Conservation (phyloP, 2,888 invertebrate species). For the Leptinotarsa juncta region DNA sequence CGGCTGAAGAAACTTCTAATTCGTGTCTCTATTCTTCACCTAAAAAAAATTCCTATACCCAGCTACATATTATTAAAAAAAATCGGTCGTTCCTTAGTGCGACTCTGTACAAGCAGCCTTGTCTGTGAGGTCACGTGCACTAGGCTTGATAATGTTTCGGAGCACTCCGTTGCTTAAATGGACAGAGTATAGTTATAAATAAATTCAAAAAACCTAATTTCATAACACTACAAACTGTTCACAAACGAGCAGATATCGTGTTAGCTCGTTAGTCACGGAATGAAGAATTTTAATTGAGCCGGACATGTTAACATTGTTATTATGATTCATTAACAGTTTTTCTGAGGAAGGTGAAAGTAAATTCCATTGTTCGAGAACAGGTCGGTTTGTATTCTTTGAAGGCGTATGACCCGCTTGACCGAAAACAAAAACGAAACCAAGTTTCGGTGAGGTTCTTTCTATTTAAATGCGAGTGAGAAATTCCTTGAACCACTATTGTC, state of each 20-base stretch:
- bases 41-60: too few relatives aligned
- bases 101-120: too few relatives aligned
- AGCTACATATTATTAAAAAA: too few relatives aligned
- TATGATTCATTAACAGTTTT: slow-evolving; percentile 16
- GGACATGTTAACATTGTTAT: slow-evolving; percentile 24
- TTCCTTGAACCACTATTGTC: too few relatives aligned
- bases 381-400: background rate
- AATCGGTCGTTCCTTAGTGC: too few relatives aligned
- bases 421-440: slow-evolving; percentile 1
- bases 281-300: slow-evolving; percentile 22
- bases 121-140: too few relatives aligned
- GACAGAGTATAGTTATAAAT: too few relatives aligned
- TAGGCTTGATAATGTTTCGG: too few relatives aligned
- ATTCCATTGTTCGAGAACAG: slow-evolving; percentile 7
- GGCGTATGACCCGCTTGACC: slow-evolving; percentile 1
- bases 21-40: too few relatives aligned
- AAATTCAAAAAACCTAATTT: background rate
- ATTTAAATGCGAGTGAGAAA: too few relatives aligned
- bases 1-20: too few relatives aligned
- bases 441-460: background rate
- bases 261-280: slow-evolving; percentile 2
- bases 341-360: slow-evolving; percentile 11
- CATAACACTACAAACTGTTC: background rate
- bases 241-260: background rate
- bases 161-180: too few relatives aligned